These are phyloP conservation scores for Turdus rufiventris DNA, from an alignment of 2,113 vertebrate species.

Conservation along the genomic window DNA sequence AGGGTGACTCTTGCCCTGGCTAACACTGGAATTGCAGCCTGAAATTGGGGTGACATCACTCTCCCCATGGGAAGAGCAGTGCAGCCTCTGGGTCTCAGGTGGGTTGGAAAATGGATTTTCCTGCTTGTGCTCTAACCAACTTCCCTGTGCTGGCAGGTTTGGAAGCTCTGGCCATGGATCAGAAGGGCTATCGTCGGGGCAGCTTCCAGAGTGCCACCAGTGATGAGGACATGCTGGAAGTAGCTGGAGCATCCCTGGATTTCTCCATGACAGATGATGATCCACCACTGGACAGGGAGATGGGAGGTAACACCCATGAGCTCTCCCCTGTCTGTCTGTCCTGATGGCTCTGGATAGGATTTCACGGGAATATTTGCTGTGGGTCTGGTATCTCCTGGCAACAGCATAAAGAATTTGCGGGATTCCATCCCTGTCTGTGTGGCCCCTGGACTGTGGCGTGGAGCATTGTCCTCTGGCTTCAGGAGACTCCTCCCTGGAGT, in stretches of 20 bases:
- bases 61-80: background rate
- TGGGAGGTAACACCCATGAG: slow-evolving; percentile 70
- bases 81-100: background rate
- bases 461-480: background rate
- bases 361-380: background rate
- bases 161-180: slow-evolving; percentile 77
- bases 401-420: background rate
- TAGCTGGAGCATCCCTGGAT: slow-evolving; percentile 82
- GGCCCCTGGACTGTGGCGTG: background rate
- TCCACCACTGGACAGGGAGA: slow-evolving; percentile 79
- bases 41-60: accelerated
- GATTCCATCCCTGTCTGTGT: too few species aligned
- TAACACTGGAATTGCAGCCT: background rate
- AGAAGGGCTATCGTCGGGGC: slow-evolving; percentile 72
- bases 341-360: background rate
- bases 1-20: background rate
- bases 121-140: background rate
- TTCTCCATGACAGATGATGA: slow-evolving; percentile 83
- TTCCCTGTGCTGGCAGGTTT: background rate
- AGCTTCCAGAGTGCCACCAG: slow-evolving; percentile 82
- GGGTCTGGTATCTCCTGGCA: background rate
- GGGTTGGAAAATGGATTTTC: background rate
- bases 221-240: slow-evolving; percentile 93
- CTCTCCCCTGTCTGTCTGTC: background rate
- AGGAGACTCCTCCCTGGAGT: background rate